Base-by-base conservation (phyloP, 2,113 vertebrate species). In the Rhynchomys soricoides region DNA sequence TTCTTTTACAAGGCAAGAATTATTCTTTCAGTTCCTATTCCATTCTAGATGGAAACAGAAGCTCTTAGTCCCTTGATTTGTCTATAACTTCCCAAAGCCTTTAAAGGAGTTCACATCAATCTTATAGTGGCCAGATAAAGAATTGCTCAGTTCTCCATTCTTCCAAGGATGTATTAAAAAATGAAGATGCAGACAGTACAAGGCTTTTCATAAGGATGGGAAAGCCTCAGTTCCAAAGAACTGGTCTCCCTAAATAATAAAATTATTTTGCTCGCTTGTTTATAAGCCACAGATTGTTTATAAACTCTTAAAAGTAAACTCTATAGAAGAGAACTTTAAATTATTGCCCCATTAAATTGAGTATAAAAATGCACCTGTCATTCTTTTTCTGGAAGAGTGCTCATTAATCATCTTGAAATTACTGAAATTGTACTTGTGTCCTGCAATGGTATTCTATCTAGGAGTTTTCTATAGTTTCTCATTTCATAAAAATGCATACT, bases 401-500 rank as follows among this genome's bases (percentile, higher is more conserved):
- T 86, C 40, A 52, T 89, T 37, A 59, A 11, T 24, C 10, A 73
- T 73, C 29, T 93, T 79, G 37, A 82, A 81, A 1, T 70, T 22
- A 11, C 29, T 70, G 40, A 12, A 55, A 95, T 24, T 59, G 73
- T 5, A 83, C 21, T 68, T 89, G 21, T 74, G 19, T 21, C 78
- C 12, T 77, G n/a, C 16, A 74, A 29, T 9, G 31, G 45, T 86
- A 57, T 81, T 91, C 75, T 66, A 95, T 81, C 50, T 75, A 66
- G 7, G 11, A 75, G 89, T 79, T 45, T 79, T 48, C 19, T 86
- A 8, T 85, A 91, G 64, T 73, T 95, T 91, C 48, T 95, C 71
- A 96, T 62, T 97, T 89, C 74, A 96, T 81, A 4, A 79, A 93
- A 9, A 3, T 37, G 87, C n/a, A 59, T 64, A 7, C 24, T 92